Evolutionary conservation across 2,797 vertebrate species (phyloP).

Genomic region (Champsocephalus gunnari): DNA sequence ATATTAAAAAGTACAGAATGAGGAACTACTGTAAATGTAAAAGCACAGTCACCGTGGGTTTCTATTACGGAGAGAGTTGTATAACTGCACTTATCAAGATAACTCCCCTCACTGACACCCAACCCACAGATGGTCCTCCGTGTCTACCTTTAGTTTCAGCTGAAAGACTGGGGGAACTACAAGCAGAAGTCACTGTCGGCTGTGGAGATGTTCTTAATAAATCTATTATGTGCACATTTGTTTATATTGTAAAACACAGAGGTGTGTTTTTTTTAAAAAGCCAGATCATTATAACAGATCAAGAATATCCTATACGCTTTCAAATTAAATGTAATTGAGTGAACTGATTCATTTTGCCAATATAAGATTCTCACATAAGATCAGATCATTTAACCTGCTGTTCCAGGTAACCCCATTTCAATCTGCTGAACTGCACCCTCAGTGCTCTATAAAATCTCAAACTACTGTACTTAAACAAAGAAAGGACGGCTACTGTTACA

Average conservation of each 20-base stretch:
- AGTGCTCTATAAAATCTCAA: slow-evolving; percentile 62
- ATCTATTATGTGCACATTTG: slow-evolving; percentile 3
- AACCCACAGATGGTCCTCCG: neutral
- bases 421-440: slow-evolving; percentile 71
- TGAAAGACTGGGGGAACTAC: neutral
- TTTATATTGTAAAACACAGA: slow-evolving; percentile 7
- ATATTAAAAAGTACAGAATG: neutral
- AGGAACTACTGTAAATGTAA: neutral
- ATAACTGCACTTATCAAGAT: neutral
- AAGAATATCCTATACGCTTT: slow-evolving; percentile 39
- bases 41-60: neutral
- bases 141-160: neutral
- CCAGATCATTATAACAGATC: slow-evolving; percentile 43
- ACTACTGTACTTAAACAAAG: slow-evolving; percentile 47
- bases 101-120: neutral
- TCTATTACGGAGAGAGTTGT: neutral
- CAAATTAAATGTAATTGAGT: slow-evolving; percentile 50
- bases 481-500: neutral
- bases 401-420: slow-evolving; percentile 77
- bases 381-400: slow-evolving; percentile 76
- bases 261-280: slow-evolving; percentile 11
- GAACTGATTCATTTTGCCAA: slow-evolving; percentile 62
- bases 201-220: neutral
- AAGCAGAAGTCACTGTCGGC: neutral
- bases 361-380: slow-evolving; percentile 62